Evolutionary conservation across 1,140 invertebrate genomes (phyloP), one percentile per base, ranked within the genome.

Genomic region (Carposina sasakii): DNA sequence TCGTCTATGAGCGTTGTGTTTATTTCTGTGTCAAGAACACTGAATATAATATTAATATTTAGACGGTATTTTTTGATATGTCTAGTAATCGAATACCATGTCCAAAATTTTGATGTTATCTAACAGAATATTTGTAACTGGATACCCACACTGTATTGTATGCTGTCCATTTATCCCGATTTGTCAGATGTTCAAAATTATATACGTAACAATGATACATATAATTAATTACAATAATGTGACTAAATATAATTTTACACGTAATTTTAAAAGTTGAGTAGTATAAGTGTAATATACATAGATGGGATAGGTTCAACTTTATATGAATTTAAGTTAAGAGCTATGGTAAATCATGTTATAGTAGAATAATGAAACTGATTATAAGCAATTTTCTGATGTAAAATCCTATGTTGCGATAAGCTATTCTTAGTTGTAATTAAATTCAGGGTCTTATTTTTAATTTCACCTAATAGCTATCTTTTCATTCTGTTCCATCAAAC

Each of bases 191-290:
- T 83, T 83, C 79, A 83, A 83, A 83, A 83, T 75, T 81, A 83
- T 81, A 83, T 83, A 83, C 79, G 79, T 83, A 83, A 83, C 76
- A 65, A 75, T 71, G 68, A 79, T 75, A 81, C 79, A 83, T 83
- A 83, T 83, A 81, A 76, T 77, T 66, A 48, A 65, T 59, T 57
- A 77, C 72, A 75, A 81, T 77, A 82, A 81, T 78, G 67, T 81
- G 69, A 78, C 76, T 82, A 81, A 81, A 75, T 63, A 67, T 76
- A 75, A 72, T 76, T 81, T 81, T 81, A 81, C 73, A 81, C 72
- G 67, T 83, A 83, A 77, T 76, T 70, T 76, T 77, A 73, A 81
- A 71, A 60, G 67, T 81, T 75, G 75, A 67, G 46, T 81, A 81
- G 78, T 45, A 40, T 82, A 83, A 83, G 75, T 83, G 79, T 81